Evolutionary conservation across 2,888 invertebrate species (phyloP).

Genomic region (Bombylius discolor): DNA sequence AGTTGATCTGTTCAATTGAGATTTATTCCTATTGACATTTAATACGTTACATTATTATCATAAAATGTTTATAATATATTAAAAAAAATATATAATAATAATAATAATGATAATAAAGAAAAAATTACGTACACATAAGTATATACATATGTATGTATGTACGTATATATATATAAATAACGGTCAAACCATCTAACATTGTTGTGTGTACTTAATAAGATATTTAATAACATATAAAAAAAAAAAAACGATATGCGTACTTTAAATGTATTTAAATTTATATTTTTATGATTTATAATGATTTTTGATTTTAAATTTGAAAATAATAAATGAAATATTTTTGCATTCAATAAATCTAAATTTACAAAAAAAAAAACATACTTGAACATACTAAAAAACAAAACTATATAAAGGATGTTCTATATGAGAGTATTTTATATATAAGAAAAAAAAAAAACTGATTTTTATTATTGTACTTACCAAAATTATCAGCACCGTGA

Average conservation of each 20-base stretch:
- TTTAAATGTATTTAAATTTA: too few relatives aligned
- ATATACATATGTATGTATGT: not conserved
- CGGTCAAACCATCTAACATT: not conserved
- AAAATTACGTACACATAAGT: not conserved
- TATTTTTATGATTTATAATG: too few relatives aligned
- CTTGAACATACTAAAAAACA: too few relatives aligned
- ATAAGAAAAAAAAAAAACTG: not conserved
- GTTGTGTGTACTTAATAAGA: too few relatives aligned
- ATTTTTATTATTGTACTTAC: constrained; percentile 41
- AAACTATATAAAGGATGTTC: too few relatives aligned
- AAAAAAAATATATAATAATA: not conserved
- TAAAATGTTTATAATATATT: not conserved
- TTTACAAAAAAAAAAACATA: too few relatives aligned
- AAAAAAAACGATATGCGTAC: too few relatives aligned
- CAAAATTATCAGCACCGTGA: constrained; percentile 67
- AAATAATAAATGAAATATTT: too few relatives aligned
- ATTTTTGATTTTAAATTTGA: too few relatives aligned
- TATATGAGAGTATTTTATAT: too few relatives aligned
- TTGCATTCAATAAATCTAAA: too few relatives aligned
- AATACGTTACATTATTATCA: not conserved
- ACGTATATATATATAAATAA: not conserved
- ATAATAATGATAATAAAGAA: not conserved
- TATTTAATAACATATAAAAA: too few relatives aligned
- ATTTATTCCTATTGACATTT: not conserved
- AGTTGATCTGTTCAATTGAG: not conserved